Conservation (phyloP, 1,140 invertebrate species). For the Lordiphosa mommai region DNA sequence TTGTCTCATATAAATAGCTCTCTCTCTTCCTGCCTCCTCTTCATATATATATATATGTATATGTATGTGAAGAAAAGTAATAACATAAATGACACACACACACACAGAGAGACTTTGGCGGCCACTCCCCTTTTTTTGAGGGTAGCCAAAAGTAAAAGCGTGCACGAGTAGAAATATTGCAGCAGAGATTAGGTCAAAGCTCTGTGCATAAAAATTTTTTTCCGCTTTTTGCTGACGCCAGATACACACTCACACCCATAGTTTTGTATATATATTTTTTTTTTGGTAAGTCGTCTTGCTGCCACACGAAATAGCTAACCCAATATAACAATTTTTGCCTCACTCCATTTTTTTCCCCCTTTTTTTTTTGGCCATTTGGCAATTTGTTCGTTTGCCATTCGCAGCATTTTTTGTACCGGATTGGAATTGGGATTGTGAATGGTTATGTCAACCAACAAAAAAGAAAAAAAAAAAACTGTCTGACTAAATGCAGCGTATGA, state of each 20-base stretch:
- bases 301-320: conserved; percentile 31
- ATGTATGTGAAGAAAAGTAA: conserved; percentile 57
- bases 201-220: conserved; percentile 59
- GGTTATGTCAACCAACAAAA: background rate
- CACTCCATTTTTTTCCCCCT: background rate
- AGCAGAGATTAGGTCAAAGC: conserved; percentile 75
- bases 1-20: conserved; percentile 75
- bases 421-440: background rate
- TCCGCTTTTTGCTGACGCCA: conserved; percentile 41
- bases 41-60: conserved; percentile 13
- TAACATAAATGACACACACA: conserved; percentile 67
- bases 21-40: background rate
- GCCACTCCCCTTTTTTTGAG: conserved; percentile 6
- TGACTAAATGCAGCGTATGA: conserved; percentile 8
- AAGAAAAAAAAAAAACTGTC: background rate
- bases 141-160: conserved; percentile 25
- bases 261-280: conserved; percentile 6
- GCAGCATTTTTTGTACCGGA: conserved; percentile 15
- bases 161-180: conserved; percentile 67
- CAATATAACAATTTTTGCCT: conserved; percentile 27
- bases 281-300: conserved; percentile 10
- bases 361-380: conserved; percentile 23
- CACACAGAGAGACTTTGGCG: conserved; percentile 10
- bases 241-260: conserved; percentile 22
- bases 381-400: conserved; percentile 34